A percentile compares a stretch with the other conserved stretches of the same genome.
phyloP scores from a whole-genome alignment of 53 echinoderm and acorn worm species.

The Holothuria leucospilota region DNA sequence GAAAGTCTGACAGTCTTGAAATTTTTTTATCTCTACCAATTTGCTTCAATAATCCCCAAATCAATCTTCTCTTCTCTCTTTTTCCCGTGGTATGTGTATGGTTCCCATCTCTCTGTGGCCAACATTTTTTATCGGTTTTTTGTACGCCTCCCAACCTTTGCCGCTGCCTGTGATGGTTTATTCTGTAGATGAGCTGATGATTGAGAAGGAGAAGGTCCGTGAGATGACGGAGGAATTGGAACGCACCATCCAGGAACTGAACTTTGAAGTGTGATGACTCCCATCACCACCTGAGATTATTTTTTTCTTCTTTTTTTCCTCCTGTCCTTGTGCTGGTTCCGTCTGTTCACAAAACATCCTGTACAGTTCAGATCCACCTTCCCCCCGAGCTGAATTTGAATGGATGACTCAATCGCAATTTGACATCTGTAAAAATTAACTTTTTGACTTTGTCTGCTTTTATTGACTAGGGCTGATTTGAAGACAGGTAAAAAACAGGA shows the following conservation, averaged over 20 bases:
- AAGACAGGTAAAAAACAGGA: neutral
- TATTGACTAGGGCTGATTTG: slow-evolving; percentile 32
- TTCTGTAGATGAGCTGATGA: slow-evolving; percentile 38
- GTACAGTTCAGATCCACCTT: slow-evolving; percentile 10
- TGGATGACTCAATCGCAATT: neutral
- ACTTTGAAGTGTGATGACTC: slow-evolving; percentile 46
- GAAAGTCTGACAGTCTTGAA: neutral
- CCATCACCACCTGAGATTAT: neutral
- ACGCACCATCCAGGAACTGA: slow-evolving; percentile 48
- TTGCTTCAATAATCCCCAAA: slow-evolving; percentile 32
- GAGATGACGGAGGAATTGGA: slow-evolving; percentile 62
- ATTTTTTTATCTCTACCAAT: slow-evolving; percentile 9
- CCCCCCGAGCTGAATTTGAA: slow-evolving; percentile 20
- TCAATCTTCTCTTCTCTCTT: slow-evolving; percentile 24
- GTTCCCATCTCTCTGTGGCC: neutral
- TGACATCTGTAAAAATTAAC: neutral
- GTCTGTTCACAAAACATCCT: neutral
- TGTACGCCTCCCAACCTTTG: neutral
- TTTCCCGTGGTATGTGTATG: neutral
- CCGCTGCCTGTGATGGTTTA: neutral
- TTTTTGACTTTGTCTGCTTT: slow-evolving; percentile 1
- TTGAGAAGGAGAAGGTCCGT: slow-evolving; percentile 54
- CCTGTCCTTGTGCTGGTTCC: slow-evolving; percentile 28
- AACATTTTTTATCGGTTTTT: neutral
- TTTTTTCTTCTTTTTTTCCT: neutral